Percentiles rank a stretch among this genome's conserved stretches.
Conservation (phyloP, 2,113 vertebrate genomes). For the Cnemophilus loriae region DNA sequence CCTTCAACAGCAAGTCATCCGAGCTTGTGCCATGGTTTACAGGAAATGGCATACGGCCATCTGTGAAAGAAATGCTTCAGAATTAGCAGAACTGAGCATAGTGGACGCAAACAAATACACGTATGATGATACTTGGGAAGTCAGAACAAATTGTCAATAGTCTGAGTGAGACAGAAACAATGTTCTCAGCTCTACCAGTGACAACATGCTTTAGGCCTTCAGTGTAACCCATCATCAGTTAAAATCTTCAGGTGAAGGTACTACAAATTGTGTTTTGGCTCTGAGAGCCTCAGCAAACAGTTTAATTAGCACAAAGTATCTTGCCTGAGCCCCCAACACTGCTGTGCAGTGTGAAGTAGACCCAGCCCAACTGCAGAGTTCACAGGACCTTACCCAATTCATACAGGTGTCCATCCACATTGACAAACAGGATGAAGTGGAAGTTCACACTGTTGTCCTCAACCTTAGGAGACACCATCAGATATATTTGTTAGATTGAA, state of each 20-base stretch:
- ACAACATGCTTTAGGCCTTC: background rate
- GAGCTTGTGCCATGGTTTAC: slow-evolving; percentile 86
- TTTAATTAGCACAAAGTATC: background rate
- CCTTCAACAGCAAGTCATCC: slow-evolving; percentile 80
- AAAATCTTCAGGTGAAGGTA: background rate
- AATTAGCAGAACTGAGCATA: background rate
- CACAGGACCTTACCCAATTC: slow-evolving; percentile 83
- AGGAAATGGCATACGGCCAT: slow-evolving; percentile 87
- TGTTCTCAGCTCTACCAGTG: background rate
- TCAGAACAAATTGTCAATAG: background rate
- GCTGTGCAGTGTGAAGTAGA: background rate
- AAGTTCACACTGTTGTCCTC: slow-evolving; percentile 90
- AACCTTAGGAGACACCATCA: slow-evolving; percentile 66
- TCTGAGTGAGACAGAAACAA: background rate
- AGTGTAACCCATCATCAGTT: background rate
- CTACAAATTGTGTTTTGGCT: background rate
- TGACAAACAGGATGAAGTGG: slow-evolving; percentile 92
- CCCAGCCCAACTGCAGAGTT: background rate
- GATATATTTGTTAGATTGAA: background rate
- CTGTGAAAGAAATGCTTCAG: slow-evolving; percentile 54
- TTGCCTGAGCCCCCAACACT: background rate
- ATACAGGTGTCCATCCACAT: slow-evolving; percentile 85
- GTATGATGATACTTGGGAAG: background rate
- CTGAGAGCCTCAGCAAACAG: background rate
- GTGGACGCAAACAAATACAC: background rate